A percentile compares a stretch with the other conserved stretches of the same genome.
Evolutionary conservation across 2,113 vertebrate genomes (phyloP).

Genomic region (Aegithalos caudatus): DNA sequence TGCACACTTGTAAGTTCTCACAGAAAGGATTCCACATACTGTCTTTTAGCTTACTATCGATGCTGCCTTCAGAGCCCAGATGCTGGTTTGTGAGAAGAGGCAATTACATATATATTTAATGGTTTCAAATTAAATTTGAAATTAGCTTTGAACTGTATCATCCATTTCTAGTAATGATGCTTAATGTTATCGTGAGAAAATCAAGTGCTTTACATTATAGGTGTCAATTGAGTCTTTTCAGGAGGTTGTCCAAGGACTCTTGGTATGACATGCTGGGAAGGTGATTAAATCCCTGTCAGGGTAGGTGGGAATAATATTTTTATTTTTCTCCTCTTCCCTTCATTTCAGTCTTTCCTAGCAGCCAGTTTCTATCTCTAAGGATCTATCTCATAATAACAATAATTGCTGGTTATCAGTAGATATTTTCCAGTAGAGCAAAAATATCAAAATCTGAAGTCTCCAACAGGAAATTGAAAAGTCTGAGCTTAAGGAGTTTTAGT

Average conservation of each 20-base stretch:
- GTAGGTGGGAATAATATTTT: background rate
- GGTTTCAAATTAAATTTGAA: constrained; percentile 3
- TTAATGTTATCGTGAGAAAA: background rate
- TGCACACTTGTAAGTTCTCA: background rate
- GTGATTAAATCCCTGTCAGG: constrained; percentile 1
- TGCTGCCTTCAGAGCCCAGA: background rate
- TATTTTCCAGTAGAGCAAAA: constrained; percentile 23
- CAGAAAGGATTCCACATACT: background rate
- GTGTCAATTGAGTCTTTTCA: background rate
- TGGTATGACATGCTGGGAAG: background rate
- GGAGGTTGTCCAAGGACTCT: background rate
- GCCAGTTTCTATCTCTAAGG: background rate
- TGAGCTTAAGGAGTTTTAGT: background rate
- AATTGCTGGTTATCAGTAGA: constrained; percentile 25
- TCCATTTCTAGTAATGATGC: constrained; percentile 22
- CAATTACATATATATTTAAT: constrained; percentile 6
- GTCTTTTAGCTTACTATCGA: background rate
- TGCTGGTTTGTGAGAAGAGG: background rate
- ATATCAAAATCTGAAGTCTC: constrained; percentile 19
- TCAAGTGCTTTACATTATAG: background rate
- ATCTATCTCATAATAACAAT: constrained; percentile 15
- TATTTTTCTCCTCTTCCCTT: background rate
- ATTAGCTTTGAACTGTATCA: constrained; percentile 11
- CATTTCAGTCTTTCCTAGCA: background rate
- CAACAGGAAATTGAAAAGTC: constrained; percentile 15